Evolutionary conservation across 2,888 invertebrate genomes (phyloP), one percentile per base, ranked within the genome.

Genomic region (Drosophila paracracens): DNA sequence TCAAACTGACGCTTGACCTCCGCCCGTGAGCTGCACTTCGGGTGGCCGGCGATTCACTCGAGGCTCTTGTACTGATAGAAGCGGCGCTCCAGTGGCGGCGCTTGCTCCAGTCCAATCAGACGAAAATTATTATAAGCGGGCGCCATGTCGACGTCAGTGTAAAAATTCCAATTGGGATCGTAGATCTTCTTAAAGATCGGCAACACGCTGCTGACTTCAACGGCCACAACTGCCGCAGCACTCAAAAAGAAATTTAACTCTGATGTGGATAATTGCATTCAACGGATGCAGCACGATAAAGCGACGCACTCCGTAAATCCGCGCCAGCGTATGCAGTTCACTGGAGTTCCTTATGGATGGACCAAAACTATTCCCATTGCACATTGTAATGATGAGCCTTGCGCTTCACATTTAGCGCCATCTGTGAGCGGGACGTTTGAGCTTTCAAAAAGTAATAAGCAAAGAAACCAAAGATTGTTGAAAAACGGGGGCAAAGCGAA

Each of bases 101-200:
- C 95, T 80, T 95, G 95, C 90, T 96, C 96, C 72, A 99, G 94
- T 92, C 98, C 97, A 57, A 98, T 96, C 94, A 98, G 97, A 91
- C 99, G 97, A 93, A 97, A 98, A 91, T 96, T 96, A 21, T 96
- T 96, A 81, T 96, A 33, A 56, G 96, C 96, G 85, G 95, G 95
- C 31, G 96, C 95, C 91, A 97, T 95, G 88, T 96, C 96, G 11
- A 97, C 95, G 11, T 99, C 99, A 58, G 96, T 92, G 92, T 95
- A 98, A 90, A 96, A 96, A 71, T 96, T 95, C 92, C 92, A 92
- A 89, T 96, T 95, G 61, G 96, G 95, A 91, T 98, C 96, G 95
- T 96, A 96, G 78, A 97, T 95, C 94, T 98, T 98, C 31, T 98
- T 95, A 93, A 99, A 98, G 31, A 97, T 94, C 29, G 99, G 98